phyloP scores from a whole-genome alignment of 2,113 vertebrate genomes.

The Illadopsis cleaveri region DNA sequence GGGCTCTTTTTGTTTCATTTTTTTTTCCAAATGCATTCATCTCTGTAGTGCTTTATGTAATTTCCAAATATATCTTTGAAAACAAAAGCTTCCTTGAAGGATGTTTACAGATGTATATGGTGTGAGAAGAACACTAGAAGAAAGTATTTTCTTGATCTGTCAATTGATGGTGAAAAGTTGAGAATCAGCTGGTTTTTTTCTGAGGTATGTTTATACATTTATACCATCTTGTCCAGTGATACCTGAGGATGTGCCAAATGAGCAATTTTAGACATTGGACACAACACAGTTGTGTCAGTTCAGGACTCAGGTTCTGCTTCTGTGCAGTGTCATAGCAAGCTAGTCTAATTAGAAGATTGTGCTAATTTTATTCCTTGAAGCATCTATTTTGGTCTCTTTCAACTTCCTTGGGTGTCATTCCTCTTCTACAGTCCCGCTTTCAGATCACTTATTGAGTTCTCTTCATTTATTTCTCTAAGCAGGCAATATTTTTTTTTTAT shows the following conservation, averaged over 20 bases:
- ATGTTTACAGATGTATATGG: background rate
- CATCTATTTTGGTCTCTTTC: background rate
- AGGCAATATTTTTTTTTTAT: background rate
- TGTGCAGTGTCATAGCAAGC: background rate
- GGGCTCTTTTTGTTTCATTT: background rate
- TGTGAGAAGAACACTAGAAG: background rate
- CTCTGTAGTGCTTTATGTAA: background rate
- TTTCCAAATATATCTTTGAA: background rate
- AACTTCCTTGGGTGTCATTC: background rate
- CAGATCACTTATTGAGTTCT: background rate
- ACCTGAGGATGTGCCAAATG: background rate
- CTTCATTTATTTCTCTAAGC: background rate
- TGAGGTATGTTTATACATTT: background rate
- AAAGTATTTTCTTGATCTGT: background rate
- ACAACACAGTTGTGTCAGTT: background rate
- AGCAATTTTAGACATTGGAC: background rate
- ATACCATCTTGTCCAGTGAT: background rate
- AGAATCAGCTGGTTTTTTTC: background rate
- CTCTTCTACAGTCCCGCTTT: background rate
- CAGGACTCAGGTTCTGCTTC: background rate
- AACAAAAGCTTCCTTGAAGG: background rate
- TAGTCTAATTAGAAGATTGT: background rate
- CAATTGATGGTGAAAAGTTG: background rate
- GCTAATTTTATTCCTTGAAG: background rate
- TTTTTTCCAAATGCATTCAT: background rate